phyloP scores from a whole-genome alignment of 2,888 invertebrate species.

The Metopia argyrocephala region DNA sequence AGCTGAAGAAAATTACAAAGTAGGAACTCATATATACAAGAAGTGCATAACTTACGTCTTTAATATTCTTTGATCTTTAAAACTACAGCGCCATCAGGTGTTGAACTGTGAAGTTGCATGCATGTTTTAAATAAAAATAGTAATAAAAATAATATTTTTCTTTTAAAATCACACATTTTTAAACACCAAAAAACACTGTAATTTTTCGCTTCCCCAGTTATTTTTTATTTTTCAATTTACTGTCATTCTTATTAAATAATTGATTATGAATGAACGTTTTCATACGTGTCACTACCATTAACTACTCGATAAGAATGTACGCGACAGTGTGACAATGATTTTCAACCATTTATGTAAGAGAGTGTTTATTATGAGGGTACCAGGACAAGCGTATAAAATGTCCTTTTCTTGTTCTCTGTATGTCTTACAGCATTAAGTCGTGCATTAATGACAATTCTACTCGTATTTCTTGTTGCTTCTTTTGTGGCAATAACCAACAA shows the following conservation, averaged over 20 bases:
- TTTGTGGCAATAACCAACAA: background rate
- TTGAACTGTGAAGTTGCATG: too few species aligned
- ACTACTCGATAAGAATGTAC: background rate
- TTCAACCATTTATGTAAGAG: background rate
- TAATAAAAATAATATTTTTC: too few species aligned
- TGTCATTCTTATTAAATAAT: conserved; percentile 55
- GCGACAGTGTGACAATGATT: background rate
- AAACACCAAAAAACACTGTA: background rate
- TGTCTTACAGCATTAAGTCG: background rate
- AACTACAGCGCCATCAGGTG: too few species aligned
- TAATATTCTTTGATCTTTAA: too few species aligned
- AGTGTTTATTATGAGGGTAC: background rate
- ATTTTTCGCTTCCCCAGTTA: background rate
- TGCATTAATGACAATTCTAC: background rate
- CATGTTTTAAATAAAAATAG: too few species aligned
- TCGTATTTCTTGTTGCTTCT: background rate
- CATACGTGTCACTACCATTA: conserved; percentile 42
- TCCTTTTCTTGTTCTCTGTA: background rate
- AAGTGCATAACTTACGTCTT: too few species aligned
- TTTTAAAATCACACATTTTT: background rate
- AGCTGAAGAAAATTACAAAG: too few species aligned
- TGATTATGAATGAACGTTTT: conserved; percentile 57
- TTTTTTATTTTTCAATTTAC: conserved; percentile 47
- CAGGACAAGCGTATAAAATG: background rate
- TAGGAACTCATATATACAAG: too few species aligned